Base-by-base conservation (phyloP, 1,140 invertebrate genomes). In the Bombus pyrosoma region DNA sequence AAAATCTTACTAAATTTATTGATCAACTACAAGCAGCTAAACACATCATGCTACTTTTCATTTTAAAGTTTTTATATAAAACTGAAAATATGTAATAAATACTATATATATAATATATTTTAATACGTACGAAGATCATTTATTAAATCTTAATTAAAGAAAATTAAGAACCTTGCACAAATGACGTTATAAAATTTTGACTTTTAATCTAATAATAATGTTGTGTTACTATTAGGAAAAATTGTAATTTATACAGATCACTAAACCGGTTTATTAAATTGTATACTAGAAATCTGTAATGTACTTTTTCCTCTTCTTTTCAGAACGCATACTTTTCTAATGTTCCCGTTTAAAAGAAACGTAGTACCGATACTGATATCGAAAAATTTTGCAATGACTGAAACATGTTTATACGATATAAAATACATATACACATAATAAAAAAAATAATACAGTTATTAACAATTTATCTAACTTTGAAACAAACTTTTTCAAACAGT, bases 231-330 rank as follows among this genome's bases (percentile, higher is more conserved):
- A 74, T 37, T 18, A 32, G 18, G 43, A 59, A 62, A 79, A 10
- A 3, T 71, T 69, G 18, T 53, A 47, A 1, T 64, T 85, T 64
- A 85, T 37, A 80, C 32, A 64, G n/a, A 43, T 41, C 34, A 34
- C n/a, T 41, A 71, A 79, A 69, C 47, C 69, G 18, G 72, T 73
- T 77, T 79, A 8, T 62, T 73, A 74, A 47, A 72, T 71, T 83
- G 39, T 76, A 37, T 32, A 22, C 15, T 66, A 32, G 68, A 79
- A 74, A 71, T 66, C n/a, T 43, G 66, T 68, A 75, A 68, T 59
- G 37, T 57, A 87, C 88, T 86, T 88, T 83, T 88, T 83, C 86
- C 84, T 88, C 88, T 86, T 85, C 77, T 87, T 88, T 89, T 80
- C 87, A 79, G 83, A 89, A 69, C 59, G 68, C 83, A 88, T 75